Evolutionary conservation across 2,113 vertebrate genomes (phyloP).

Genomic region (Myrmecobius fasciatus): DNA sequence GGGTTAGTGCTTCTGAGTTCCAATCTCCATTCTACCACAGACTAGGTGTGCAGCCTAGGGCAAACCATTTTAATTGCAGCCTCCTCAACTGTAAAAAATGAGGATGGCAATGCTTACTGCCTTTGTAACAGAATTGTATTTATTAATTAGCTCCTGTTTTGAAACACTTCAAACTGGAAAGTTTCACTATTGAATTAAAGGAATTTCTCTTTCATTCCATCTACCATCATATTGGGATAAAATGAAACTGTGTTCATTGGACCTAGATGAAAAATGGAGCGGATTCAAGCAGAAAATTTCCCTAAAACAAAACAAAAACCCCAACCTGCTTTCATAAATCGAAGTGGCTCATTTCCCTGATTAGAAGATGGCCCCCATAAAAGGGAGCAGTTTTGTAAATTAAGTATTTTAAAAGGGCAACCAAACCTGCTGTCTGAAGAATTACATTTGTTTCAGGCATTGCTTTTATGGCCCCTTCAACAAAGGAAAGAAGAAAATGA

Average conservation of each 20-base stretch:
- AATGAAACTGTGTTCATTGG: constrained; percentile 74
- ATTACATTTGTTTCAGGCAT: constrained; percentile 56
- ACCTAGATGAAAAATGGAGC: constrained; percentile 65
- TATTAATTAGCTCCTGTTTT: constrained; percentile 78
- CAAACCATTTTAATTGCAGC: constrained; percentile 60
- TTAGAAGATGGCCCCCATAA: constrained; percentile 53
- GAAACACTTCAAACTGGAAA: constrained; percentile 69
- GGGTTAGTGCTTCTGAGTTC: constrained; percentile 32
- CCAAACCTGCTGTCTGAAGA: constrained; percentile 63
- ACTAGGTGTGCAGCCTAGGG: constrained; percentile 60
- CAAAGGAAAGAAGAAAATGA: constrained; percentile 40
- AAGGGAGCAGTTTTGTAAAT: constrained; percentile 53
- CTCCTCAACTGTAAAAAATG: constrained; percentile 74
- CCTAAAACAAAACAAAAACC: neutral
- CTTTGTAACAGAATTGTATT: constrained; percentile 53
- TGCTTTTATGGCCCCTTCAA: constrained; percentile 71
- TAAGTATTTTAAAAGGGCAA: constrained; percentile 51
- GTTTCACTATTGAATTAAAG: constrained; percentile 70
- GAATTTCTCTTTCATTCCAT: constrained; percentile 62
- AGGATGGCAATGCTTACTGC: constrained; percentile 38
- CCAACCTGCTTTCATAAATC: constrained; percentile 45
- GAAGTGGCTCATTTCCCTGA: constrained; percentile 70
- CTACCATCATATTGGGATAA: constrained; percentile 55
- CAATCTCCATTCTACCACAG: neutral
- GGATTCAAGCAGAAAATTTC: constrained; percentile 57